Evolutionary conservation across 1,140 invertebrate species (phyloP).

Genomic region (Mycetomoellerius zeteki): DNA sequence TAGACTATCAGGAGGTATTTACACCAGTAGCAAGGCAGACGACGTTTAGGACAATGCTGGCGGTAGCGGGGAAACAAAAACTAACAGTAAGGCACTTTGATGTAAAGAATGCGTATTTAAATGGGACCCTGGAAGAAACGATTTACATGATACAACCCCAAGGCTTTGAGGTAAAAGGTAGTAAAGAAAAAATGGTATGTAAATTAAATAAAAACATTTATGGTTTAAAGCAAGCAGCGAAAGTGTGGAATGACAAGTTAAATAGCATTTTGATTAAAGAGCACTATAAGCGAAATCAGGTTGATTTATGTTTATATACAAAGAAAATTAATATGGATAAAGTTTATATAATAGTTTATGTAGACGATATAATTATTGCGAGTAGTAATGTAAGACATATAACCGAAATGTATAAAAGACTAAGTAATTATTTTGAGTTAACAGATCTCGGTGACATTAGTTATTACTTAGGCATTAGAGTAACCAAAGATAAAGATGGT

Average conservation of each 20-base stretch:
- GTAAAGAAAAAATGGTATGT: not conserved
- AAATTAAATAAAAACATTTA: constrained; percentile 11
- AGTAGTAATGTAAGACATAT: not conserved
- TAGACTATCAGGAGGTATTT: not conserved
- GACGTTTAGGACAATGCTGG: not conserved
- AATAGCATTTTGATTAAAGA: not conserved
- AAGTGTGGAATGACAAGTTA: constrained; percentile 7
- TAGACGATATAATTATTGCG: not conserved
- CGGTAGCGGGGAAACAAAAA: not conserved
- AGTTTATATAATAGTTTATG: not conserved
- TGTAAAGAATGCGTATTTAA: not conserved
- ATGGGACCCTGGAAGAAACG: not conserved
- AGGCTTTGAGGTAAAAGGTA: not conserved
- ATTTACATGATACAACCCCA: constrained; percentile 6
- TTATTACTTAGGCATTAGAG: not conserved
- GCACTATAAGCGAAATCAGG: not conserved
- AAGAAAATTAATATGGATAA: not conserved
- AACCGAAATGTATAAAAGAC: not conserved
- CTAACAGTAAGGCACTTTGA: not conserved
- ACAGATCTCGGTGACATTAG: not conserved
- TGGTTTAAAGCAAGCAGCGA: constrained; percentile 26
- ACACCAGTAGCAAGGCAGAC: not conserved
- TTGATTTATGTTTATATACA: not conserved
- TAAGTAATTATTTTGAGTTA: not conserved
- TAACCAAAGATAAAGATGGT: not conserved